phyloP scores from a whole-genome alignment of 2,888 invertebrate species.

The Galerucella nymphaeae region DNA sequence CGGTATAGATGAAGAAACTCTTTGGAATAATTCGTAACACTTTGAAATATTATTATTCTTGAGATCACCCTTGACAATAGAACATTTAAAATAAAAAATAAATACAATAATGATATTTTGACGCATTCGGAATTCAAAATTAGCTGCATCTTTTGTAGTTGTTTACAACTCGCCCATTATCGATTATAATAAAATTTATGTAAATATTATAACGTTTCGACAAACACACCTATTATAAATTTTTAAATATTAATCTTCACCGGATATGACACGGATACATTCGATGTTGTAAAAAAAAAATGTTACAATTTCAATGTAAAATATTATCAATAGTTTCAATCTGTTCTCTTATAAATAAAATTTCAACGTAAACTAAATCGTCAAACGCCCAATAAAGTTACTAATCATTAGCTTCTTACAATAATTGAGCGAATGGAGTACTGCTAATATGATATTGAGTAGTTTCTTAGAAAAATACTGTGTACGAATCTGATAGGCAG shows the following conservation, averaged over 20 bases:
- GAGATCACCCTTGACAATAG: slow-evolving; percentile 27
- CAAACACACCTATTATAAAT: slow-evolving; percentile 51
- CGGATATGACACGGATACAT: slow-evolving; percentile 49
- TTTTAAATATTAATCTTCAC: slow-evolving; percentile 43
- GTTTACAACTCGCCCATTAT: slow-evolving; percentile 41
- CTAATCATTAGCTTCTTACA: not conserved
- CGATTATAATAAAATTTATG: slow-evolving; percentile 44
- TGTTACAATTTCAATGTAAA: slow-evolving; percentile 16
- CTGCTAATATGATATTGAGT: slow-evolving; percentile 31
- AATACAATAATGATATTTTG: slow-evolving; percentile 40
- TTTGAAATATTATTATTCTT: slow-evolving; percentile 28
- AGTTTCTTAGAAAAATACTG: slow-evolving; percentile 29
- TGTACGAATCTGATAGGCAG: slow-evolving; percentile 26
- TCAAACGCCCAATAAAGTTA: too few relatives aligned
- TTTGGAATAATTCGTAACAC: slow-evolving; percentile 29
- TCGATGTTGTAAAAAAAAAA: slow-evolving; percentile 40
- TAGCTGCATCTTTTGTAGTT: slow-evolving; percentile 36
- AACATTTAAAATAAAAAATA: slow-evolving; percentile 27
- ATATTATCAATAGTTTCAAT: not conserved
- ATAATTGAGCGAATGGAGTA: slow-evolving; percentile 6
- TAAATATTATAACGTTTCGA: slow-evolving; percentile 45
- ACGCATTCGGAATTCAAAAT: slow-evolving; percentile 41
- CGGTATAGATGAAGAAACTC: not conserved
- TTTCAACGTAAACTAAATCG: not conserved
- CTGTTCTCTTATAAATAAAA: not conserved